These are phyloP conservation scores for Pipa parva DNA, from an alignment of 2,113 vertebrate genomes.

Conservation along the genomic window DNA sequence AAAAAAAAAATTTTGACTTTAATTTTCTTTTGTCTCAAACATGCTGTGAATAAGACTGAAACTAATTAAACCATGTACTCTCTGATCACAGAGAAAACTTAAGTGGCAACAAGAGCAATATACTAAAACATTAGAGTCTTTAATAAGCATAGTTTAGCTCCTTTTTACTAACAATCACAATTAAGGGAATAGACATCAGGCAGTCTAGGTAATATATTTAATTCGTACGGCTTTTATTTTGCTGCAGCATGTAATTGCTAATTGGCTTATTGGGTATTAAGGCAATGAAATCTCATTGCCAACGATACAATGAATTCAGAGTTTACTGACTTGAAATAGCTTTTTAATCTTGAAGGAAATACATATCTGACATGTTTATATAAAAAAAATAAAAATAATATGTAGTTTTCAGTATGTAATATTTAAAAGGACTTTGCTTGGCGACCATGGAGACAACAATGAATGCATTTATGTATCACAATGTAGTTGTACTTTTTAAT, in stretches of 20 bases:
- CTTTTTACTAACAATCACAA: slow-evolving; percentile 39
- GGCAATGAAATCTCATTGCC: slow-evolving; percentile 32
- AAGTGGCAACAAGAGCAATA: slow-evolving; percentile 35
- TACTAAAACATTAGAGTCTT: slow-evolving; percentile 35
- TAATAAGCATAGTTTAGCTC: slow-evolving; percentile 41
- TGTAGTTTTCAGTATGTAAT: no score
- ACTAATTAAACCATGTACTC: slow-evolving; percentile 34
- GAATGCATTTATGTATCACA: no score
- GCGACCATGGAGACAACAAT: no score
- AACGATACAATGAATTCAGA: slow-evolving; percentile 31
- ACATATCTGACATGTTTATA: background rate
- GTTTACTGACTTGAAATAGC: slow-evolving; percentile 25
- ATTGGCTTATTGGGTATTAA: slow-evolving; percentile 39
- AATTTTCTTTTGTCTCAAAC: slow-evolving; percentile 25
- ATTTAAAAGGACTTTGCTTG: no score
- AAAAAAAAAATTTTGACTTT: slow-evolving; percentile 25
- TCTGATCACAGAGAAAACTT: slow-evolving; percentile 35
- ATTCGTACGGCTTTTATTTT: slow-evolving; percentile 36
- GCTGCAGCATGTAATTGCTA: slow-evolving; percentile 38
- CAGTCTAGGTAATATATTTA: slow-evolving; percentile 39
- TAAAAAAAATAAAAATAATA: background rate
- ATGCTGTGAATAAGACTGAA: slow-evolving; percentile 36
- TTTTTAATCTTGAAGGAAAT: slow-evolving; percentile 27
- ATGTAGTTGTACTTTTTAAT: no score
- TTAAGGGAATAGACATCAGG: slow-evolving; percentile 41